Base-by-base conservation (phyloP, 37 sponge, comb jelly and placozoan genomes). In the Spongilla lacustris region DNA sequence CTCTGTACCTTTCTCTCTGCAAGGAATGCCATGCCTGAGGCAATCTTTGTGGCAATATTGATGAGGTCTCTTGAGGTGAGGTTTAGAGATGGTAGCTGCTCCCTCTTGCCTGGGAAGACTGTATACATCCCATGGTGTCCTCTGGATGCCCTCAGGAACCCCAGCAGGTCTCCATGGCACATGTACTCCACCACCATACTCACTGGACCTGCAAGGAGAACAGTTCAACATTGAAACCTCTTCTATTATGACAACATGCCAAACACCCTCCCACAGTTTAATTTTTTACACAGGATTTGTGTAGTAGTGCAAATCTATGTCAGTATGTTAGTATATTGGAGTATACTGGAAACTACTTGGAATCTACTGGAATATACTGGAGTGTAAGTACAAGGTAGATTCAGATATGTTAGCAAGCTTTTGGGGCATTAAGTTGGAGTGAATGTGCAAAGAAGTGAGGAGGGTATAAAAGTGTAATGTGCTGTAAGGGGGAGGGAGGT, bases 91-190 rank as follows among this genome's bases (percentile, higher is more conserved):
- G 88, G 79, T 10, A 87, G 80, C 66, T 74, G 88, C 46, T 88
- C 50, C 9, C 74, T 74, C 66, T 32, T 68, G 21, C 91, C 91
- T 9, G 94, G 94, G 41, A 67, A 83, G 30, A 94, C 74, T 17
- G 81, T 80, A 79, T 85, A 90, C 88, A 90, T 87, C 29, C 85
- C 82, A 50, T 77, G 49, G 50, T 86, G 82, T 23, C 88, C 88
- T 5, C 94, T 49, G 13, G 88, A 83, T 8, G 88, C 50, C 11
- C 94, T 74, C 49, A 94, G 78, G 88, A 94, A 94, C 0, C 94
- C 94, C 69, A 94, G 74, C 17, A 94, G 88, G 68, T 94, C 94
- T 23, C 94, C 94, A 69, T 94, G 94, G 86, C 89, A 83, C 91
- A 94, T 90, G 78, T 90, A 94, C 68, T 90, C 91, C 81, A 81